Evolutionary conservation across 2,113 vertebrate genomes (phyloP).

Genomic region (Hemichromis elongatus): DNA sequence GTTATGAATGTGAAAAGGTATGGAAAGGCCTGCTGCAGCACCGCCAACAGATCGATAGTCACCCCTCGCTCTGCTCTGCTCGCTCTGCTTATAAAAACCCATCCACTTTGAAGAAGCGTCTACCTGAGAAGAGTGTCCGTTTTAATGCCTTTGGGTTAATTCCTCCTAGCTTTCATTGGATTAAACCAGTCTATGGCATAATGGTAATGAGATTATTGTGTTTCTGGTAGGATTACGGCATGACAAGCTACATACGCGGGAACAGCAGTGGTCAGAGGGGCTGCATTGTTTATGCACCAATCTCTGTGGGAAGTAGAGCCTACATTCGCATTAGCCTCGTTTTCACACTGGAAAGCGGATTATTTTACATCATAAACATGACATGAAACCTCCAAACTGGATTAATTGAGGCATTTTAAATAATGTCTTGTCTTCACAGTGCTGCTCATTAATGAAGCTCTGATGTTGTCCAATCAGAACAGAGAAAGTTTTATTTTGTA

Average conservation of each 20-base stretch:
- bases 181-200: constrained; percentile 45
- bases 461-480: background rate
- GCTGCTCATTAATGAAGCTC: constrained; percentile 33
- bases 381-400: constrained; percentile 36
- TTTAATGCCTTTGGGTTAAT: constrained; percentile 51
- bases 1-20: constrained; percentile 10
- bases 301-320: constrained; percentile 22
- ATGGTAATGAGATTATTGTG: constrained; percentile 62
- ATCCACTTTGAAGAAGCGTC: constrained; percentile 22
- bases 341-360: constrained; percentile 54
- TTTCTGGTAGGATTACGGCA: constrained; percentile 52
- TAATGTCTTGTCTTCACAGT: constrained; percentile 17
- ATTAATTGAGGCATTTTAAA: constrained; percentile 44
- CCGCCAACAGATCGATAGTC: constrained; percentile 35
- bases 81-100: constrained; percentile 13
- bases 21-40: constrained; percentile 4
- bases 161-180: constrained; percentile 47
- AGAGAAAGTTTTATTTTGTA: background rate
- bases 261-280: constrained; percentile 48
- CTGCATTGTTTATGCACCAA: constrained; percentile 40
- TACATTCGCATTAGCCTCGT: constrained; percentile 42
- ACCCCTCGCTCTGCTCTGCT: background rate
- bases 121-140: constrained; percentile 13
- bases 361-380: constrained; percentile 43
- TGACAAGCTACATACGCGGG: constrained; percentile 13